Evolutionary conservation across 2,888 invertebrate genomes (phyloP).

Genomic region (Rugalucina vietnamica): DNA sequence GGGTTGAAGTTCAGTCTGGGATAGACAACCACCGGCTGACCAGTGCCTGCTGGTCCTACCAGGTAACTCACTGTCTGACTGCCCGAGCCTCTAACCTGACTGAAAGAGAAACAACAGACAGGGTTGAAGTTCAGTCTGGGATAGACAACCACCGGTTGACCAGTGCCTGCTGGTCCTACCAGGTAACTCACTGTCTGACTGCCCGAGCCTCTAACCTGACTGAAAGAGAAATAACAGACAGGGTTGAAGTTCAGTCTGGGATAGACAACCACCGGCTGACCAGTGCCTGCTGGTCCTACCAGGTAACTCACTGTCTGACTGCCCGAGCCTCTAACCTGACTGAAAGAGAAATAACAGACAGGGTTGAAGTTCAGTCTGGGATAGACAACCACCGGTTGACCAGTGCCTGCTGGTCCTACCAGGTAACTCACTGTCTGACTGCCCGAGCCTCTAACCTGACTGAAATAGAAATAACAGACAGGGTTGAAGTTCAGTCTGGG

Average conservation of each 20-base stretch:
- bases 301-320: conserved; percentile 78
- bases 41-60: conserved; percentile 86
- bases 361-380: conserved; percentile 92
- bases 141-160: conserved; percentile 91
- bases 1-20: conserved; percentile 92
- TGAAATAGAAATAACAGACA: conserved; percentile 68
- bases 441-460: conserved; percentile 29
- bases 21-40: conserved; percentile 91
- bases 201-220: conserved; percentile 29
- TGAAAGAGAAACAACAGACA: conserved; percentile 91
- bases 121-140: conserved; percentile 92
- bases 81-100: conserved; percentile 29
- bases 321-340: conserved; percentile 29
- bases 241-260: conserved; percentile 92
- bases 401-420: conserved; percentile 86
- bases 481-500: conserved; percentile 92
- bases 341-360: conserved; percentile 68
- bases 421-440: conserved; percentile 78
- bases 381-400: conserved; percentile 91
- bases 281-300: conserved; percentile 86
- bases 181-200: conserved; percentile 78
- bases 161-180: conserved; percentile 86
- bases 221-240: conserved; percentile 68
- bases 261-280: conserved; percentile 91
- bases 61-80: conserved; percentile 78